A percentile compares a stretch with the other conserved stretches of the same genome.
Conservation (phyloP, 2,888 invertebrate species). For the Nezara viridula region DNA sequence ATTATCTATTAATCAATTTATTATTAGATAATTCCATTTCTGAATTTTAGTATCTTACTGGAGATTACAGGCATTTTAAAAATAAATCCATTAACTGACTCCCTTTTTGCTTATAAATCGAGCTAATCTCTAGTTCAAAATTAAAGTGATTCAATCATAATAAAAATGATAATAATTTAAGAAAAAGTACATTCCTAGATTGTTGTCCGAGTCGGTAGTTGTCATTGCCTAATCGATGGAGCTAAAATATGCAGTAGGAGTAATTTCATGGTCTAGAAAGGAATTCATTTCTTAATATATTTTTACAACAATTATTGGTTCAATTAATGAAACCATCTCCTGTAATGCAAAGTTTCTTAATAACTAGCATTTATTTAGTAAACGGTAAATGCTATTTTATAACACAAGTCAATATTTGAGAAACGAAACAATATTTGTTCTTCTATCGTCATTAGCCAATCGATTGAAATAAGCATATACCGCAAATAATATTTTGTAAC, state of each 20-base stretch:
- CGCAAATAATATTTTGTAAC: no score
- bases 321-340: not conserved
- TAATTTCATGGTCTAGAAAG: not conserved
- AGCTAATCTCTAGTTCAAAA: not conserved
- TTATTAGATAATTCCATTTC: no score
- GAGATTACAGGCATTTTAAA: no score
- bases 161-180: not conserved
- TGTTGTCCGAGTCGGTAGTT: not conserved
- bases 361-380: not conserved
- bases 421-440: not conserved
- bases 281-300: not conserved
- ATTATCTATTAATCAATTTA: no score
- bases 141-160: not conserved
- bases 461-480: no score
- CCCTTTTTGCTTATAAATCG: not conserved
- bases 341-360: not conserved
- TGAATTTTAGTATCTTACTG: no score
- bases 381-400: not conserved
- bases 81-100: no score
- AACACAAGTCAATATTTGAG: not conserved
- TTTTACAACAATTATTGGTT: not conserved
- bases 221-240: not conserved
- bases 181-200: not conserved
- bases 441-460: not conserved
- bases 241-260: not conserved